Percentiles rank a stretch among this genome's conserved stretches.
Conservation (phyloP, 2,797 vertebrate genomes). For the Coluber constrictor region DNA sequence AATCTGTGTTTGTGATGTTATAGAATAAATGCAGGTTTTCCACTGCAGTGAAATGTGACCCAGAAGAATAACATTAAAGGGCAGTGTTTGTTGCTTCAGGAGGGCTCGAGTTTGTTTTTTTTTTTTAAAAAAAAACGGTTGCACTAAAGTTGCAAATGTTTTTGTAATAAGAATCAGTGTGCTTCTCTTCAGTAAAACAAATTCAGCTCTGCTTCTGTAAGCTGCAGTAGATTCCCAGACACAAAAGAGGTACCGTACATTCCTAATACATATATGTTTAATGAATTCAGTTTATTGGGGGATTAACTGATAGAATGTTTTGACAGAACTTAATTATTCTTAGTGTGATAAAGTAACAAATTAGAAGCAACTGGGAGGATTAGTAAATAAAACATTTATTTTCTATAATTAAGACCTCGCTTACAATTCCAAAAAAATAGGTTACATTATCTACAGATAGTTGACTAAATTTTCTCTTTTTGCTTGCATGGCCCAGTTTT, state of each 20-base stretch:
- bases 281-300: slow-evolving; percentile 54
- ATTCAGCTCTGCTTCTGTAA: slow-evolving; percentile 42
- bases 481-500: slow-evolving; percentile 22
- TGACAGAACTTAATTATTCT: slow-evolving; percentile 58
- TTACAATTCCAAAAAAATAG: slow-evolving; percentile 30
- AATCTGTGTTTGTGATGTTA: not conserved
- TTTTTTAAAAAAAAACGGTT: slow-evolving; percentile 5
- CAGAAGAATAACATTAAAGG: not conserved
- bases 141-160: slow-evolving; percentile 17
- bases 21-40: not conserved
- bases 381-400: slow-evolving; percentile 59
- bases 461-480: slow-evolving; percentile 19
- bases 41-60: not conserved
- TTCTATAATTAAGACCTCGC: slow-evolving; percentile 46
- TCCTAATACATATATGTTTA: slow-evolving; percentile 42
- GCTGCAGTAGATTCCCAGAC: slow-evolving; percentile 30
- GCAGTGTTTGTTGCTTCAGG: not conserved
- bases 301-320: slow-evolving; percentile 48
- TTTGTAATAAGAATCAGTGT: slow-evolving; percentile 20
- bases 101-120: slow-evolving; percentile 27
- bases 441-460: slow-evolving; percentile 30
- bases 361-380: slow-evolving; percentile 36
- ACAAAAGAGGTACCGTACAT: slow-evolving; percentile 23
- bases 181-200: slow-evolving; percentile 29
- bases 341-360: slow-evolving; percentile 53